Percentiles rank a stretch among this genome's conserved stretches.
Conservation (phyloP, 1,140 invertebrate genomes). For the Pemphigus obesinymphae region DNA sequence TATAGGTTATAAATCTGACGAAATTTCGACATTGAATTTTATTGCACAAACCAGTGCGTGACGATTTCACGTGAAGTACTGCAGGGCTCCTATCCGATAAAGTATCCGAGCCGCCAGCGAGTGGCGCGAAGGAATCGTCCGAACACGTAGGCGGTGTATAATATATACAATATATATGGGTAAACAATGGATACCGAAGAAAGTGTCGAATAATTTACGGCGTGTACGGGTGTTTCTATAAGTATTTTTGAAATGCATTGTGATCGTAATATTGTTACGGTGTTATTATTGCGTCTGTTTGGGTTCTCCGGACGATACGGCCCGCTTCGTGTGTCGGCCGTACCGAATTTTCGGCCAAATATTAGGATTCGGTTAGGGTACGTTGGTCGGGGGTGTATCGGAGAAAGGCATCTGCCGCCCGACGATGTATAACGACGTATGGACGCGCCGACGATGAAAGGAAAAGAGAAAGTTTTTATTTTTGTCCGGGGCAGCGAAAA, state of each 20-base stretch:
- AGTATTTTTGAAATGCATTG: no score
- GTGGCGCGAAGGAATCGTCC: not conserved
- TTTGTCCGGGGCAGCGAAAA: constrained; percentile 12
- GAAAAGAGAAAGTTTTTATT: constrained; percentile 40
- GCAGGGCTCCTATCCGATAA: no score
- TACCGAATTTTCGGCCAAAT: constrained; percentile 13
- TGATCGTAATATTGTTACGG: no score
- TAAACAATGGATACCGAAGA: not conserved
- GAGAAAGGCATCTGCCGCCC: no score
- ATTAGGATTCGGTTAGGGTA: not conserved
- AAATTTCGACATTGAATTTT: not conserved
- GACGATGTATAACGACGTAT: not conserved
- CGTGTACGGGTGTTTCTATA: no score
- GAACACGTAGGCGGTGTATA: not conserved
- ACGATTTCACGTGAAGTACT: not conserved
- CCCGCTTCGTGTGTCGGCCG: not conserved
- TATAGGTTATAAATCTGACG: not conserved
- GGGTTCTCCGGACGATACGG: no score
- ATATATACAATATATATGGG: no score
- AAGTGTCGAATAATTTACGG: no score
- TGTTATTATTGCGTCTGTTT: no score
- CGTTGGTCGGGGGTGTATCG: not conserved
- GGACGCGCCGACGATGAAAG: not conserved
- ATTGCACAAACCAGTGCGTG: not conserved
- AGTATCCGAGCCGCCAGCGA: no score